phyloP scores from a whole-genome alignment of 92 coral and sea anemone species.

The Zoanthus sociatus region DNA sequence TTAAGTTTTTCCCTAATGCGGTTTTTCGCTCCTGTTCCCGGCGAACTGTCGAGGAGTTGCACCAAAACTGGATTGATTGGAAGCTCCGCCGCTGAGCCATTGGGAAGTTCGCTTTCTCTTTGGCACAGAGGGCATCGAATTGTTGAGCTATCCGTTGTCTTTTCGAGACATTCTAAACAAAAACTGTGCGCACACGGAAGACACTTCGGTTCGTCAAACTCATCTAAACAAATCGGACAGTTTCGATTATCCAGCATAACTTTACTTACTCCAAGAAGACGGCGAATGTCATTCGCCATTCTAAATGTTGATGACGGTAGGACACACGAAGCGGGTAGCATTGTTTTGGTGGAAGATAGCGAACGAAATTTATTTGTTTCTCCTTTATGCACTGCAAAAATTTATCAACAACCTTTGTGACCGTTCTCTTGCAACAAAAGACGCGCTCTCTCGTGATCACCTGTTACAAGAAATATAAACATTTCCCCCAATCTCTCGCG shows the following conservation, averaged over 20 bases:
- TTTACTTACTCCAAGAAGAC: conserved; percentile 47
- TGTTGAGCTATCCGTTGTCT: conserved; percentile 11
- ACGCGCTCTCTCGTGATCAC: conserved; percentile 41
- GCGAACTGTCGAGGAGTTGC: conserved; percentile 39
- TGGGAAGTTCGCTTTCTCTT: conserved; percentile 35
- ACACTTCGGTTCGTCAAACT: conserved; percentile 44
- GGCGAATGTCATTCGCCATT: conserved; percentile 50
- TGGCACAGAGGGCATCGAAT: conserved; percentile 46
- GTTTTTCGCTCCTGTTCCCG: conserved; percentile 22
- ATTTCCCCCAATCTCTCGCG: neutral
- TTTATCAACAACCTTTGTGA: conserved; percentile 27
- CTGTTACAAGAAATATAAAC: conserved; percentile 19
- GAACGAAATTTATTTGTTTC: conserved; percentile 22
- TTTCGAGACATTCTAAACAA: conserved; percentile 44
- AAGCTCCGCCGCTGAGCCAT: conserved; percentile 18
- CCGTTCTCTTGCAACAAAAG: conserved; percentile 39
- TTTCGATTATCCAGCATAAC: conserved; percentile 31
- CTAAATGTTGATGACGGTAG: conserved; percentile 20
- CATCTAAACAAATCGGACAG: conserved; percentile 42
- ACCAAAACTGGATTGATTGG: conserved; percentile 34
- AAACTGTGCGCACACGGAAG: conserved; percentile 50
- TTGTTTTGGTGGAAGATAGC: conserved; percentile 5
- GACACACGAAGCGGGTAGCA: conserved; percentile 48
- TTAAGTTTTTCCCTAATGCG: conserved; percentile 27
- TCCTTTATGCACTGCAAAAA: conserved; percentile 33